phyloP scores from a whole-genome alignment of 1,140 invertebrate genomes.

The Sarcophaga peregrina region DNA sequence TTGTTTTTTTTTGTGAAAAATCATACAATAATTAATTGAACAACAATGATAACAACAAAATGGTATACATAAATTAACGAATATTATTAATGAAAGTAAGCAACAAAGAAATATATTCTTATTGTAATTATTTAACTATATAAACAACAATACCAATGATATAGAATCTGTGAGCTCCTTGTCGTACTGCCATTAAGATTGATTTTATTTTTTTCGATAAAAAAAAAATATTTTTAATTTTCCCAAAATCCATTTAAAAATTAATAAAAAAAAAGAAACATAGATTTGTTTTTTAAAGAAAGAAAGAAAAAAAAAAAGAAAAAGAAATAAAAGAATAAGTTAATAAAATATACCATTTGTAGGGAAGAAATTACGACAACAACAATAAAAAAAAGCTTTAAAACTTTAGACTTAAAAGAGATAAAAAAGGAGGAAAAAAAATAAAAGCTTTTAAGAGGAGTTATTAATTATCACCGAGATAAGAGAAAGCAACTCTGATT shows the following conservation, averaged over 20 bases:
- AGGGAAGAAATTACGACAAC: background rate
- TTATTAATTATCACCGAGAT: background rate
- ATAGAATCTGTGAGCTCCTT: conserved; percentile 68
- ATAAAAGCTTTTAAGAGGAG: background rate
- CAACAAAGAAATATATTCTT: conserved; percentile 32
- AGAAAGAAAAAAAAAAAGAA: conserved; percentile 46
- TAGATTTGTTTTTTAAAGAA: conserved; percentile 12
- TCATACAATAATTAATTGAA: background rate
- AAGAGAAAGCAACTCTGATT: background rate
- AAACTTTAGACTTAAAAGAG: background rate
- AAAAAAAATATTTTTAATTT: conserved; percentile 46
- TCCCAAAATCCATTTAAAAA: conserved; percentile 51
- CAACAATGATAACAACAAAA: conserved; percentile 32
- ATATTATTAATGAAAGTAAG: conserved; percentile 5
- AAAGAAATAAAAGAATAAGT: conserved; percentile 45
- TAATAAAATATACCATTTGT: conserved; percentile 8
- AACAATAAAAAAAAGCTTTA: conserved; percentile 15
- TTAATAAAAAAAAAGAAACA: conserved; percentile 50
- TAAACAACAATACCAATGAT: conserved; percentile 61
- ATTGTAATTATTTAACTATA: conserved; percentile 35
- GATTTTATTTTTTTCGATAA: conserved; percentile 46
- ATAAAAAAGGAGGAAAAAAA: background rate
- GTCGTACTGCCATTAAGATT: conserved; percentile 61
- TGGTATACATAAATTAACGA: conserved; percentile 11
- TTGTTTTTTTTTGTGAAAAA: background rate